These are phyloP conservation scores for Diplazon laetatorius DNA, from an alignment of 2,888 invertebrate genomes.

Conservation along the genomic window DNA sequence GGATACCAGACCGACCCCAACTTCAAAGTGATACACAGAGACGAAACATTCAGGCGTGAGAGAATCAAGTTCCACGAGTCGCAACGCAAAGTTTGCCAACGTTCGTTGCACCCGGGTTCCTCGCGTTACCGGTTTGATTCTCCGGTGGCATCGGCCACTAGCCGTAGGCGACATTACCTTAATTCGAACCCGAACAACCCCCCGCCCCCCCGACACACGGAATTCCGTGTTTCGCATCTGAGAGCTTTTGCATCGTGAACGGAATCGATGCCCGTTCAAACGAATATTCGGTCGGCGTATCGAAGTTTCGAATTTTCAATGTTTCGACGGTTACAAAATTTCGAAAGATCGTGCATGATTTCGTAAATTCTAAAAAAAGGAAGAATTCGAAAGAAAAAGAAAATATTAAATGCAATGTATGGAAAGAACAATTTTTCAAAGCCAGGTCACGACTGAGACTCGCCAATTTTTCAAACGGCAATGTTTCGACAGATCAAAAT, in stretches of 20 bases:
- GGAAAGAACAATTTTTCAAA: too few relatives aligned
- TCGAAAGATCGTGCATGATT: too few relatives aligned
- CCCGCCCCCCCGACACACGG: background rate
- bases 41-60: conserved; percentile 38
- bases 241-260: background rate
- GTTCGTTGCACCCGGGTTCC: conserved; percentile 19
- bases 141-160: conserved; percentile 24
- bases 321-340: too few relatives aligned
- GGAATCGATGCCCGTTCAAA: background rate
- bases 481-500: too few relatives aligned
- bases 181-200: conserved; percentile 69
- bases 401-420: too few relatives aligned
- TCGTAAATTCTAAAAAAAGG: too few relatives aligned
- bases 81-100: conserved; percentile 35
- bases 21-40: conserved; percentile 63
- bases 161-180: conserved; percentile 74
- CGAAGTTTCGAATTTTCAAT: too few relatives aligned
- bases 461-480: too few relatives aligned
- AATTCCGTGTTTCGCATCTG: background rate
- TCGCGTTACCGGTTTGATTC: conserved; percentile 21
- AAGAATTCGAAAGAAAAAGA: too few relatives aligned
- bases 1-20: conserved; percentile 37
- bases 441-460: too few relatives aligned
- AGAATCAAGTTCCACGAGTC: conserved; percentile 5
- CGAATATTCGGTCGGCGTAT: background rate